A percentile compares a stretch with the other conserved stretches of the same genome.
These are phyloP conservation scores for Scleropages formosus DNA, from an alignment of 2,797 vertebrate genomes.

Conservation along the genomic window DNA sequence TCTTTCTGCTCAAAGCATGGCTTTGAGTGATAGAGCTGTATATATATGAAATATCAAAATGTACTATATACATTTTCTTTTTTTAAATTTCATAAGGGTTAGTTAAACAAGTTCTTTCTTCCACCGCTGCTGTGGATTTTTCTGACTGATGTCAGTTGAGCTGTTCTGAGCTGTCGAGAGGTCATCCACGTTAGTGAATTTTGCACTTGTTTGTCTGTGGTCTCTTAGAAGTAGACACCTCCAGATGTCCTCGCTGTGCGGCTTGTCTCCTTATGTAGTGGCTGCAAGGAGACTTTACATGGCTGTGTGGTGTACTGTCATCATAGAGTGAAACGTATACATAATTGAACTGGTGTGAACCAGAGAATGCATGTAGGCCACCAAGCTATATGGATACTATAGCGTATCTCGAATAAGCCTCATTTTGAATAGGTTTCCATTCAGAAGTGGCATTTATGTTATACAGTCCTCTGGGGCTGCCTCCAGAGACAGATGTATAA, in stretches of 20 bases:
- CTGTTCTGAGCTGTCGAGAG: slow-evolving; percentile 36
- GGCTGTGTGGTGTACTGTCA: background rate
- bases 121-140: slow-evolving; percentile 34
- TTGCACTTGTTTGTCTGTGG: slow-evolving; percentile 41
- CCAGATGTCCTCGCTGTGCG: background rate
- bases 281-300: background rate
- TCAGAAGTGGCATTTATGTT: background rate
- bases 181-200: slow-evolving; percentile 39
- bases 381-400: background rate
- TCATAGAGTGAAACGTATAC: background rate
- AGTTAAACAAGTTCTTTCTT: background rate
- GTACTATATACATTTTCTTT: no score
- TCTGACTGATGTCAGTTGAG: slow-evolving; percentile 31
- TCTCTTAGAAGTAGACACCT: slow-evolving; percentile 18
- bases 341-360: background rate
- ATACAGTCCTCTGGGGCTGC: background rate
- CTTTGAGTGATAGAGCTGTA: background rate
- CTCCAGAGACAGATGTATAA: background rate
- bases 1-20: background rate
- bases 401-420: background rate
- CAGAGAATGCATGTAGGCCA: background rate
- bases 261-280: background rate
- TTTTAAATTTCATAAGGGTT: no score
- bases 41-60: no score
- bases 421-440: background rate